Evolutionary conservation across 2,888 invertebrate genomes (phyloP).

Genomic region (Lysandra bellargus): DNA sequence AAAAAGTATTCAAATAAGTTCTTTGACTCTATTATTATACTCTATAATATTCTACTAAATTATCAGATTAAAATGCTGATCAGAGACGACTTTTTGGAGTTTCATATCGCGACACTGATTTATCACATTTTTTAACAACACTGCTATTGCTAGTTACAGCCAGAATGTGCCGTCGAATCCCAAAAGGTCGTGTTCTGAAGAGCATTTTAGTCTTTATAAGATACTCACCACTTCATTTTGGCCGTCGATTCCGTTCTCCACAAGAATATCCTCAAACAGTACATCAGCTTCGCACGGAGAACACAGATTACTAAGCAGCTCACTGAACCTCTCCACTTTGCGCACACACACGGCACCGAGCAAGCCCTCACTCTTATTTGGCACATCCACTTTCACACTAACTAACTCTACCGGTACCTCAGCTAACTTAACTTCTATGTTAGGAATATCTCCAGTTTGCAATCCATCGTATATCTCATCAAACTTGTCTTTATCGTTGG

Average conservation of each 20-base stretch:
- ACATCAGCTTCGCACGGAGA: constrained; percentile 73
- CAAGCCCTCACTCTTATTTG: constrained; percentile 61
- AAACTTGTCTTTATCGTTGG: constrained; percentile 60
- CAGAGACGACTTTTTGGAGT: too few relatives aligned
- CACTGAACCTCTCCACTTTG: constrained; percentile 77
- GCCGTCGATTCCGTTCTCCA: constrained; percentile 67
- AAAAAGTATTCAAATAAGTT: too few relatives aligned
- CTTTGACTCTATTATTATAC: too few relatives aligned
- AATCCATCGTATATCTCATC: constrained; percentile 70
- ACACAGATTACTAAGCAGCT: constrained; percentile 75
- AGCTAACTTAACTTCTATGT: constrained; percentile 52
- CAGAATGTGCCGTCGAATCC: too few relatives aligned
- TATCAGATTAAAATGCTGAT: too few relatives aligned
- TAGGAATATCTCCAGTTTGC: constrained; percentile 49
- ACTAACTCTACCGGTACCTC: constrained; percentile 35
- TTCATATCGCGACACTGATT: too few relatives aligned
- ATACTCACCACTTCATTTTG: constrained; percentile 58
- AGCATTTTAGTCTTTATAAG: too few relatives aligned
- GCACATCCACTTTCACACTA: constrained; percentile 61
- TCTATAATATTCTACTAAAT: too few relatives aligned
- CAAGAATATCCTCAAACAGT: constrained; percentile 72
- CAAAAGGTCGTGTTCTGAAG: too few relatives aligned
- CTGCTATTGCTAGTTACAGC: too few relatives aligned
- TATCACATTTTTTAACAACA: too few relatives aligned
- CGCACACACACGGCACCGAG: constrained; percentile 75